phyloP scores from a whole-genome alignment of 1,140 invertebrate genomes.

The Samia ricini region DNA sequence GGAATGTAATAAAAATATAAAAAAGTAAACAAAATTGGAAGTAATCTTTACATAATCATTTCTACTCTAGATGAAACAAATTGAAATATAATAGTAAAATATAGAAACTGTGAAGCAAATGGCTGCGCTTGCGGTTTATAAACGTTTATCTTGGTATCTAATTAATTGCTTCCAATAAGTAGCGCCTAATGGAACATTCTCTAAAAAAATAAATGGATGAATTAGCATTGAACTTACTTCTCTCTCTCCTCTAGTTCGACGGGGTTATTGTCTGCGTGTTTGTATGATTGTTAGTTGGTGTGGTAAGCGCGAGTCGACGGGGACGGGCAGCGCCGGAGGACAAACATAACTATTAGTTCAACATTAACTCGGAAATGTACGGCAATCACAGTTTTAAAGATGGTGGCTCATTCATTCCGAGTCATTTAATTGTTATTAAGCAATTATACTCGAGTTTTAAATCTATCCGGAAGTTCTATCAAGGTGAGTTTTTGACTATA shows the following conservation, averaged over 20 bases:
- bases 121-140: background rate
- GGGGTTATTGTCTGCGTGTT: slow-evolving; percentile 84
- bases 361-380: background rate
- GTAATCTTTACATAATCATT: background rate
- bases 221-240: slow-evolving; percentile 83
- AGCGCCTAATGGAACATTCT: slow-evolving; percentile 15
- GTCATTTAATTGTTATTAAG: too few species aligned
- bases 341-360: slow-evolving; percentile 4
- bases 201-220: slow-evolving; percentile 5
- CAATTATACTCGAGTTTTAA: too few species aligned
- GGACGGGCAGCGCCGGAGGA: background rate
- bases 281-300: slow-evolving; percentile 12
- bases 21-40: background rate
- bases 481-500: too few species aligned
- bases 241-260: slow-evolving; percentile 89
- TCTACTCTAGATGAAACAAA: background rate
- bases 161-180: slow-evolving; percentile 1
- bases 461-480: too few species aligned
- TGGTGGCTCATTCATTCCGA: too few species aligned
- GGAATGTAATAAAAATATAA: background rate
- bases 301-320: slow-evolving; percentile 15
- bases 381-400: background rate
- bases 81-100: background rate
- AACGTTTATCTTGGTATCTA: background rate
- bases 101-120: slow-evolving; percentile 11